These are phyloP conservation scores for Bergia sp. DNA, from an alignment of 92 coral and sea anemone species.

Conservation along the genomic window DNA sequence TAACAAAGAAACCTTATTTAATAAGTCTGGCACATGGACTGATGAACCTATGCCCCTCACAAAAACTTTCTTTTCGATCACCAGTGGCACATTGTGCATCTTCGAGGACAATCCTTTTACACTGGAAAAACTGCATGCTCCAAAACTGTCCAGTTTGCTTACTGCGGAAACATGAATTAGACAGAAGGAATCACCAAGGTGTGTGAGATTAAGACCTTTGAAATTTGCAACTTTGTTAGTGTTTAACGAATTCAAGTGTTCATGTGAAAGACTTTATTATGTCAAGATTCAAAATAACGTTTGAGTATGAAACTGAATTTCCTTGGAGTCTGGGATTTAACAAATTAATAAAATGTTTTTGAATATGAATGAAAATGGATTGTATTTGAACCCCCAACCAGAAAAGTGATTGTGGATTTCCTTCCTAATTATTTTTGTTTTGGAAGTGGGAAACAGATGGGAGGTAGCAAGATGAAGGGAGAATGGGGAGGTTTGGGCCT, in stretches of 20 bases:
- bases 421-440: too few species aligned
- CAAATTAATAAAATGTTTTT: too few species aligned
- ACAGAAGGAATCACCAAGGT: conserved; percentile 70
- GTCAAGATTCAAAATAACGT: too few species aligned
- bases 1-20: background rate
- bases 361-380: too few species aligned
- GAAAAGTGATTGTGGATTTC: too few species aligned
- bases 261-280: too few species aligned
- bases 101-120: conserved; percentile 95
- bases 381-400: too few species aligned
- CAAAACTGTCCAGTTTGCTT: conserved; percentile 97
- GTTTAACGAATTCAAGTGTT: background rate
- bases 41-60: too few species aligned
- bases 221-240: background rate
- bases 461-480: background rate
- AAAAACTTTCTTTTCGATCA: conserved; percentile 12
- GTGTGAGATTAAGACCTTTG: background rate
- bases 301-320: too few species aligned
- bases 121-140: conserved; percentile 97
- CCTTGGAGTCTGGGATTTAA: too few species aligned
- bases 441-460: too few species aligned
- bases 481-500: background rate
- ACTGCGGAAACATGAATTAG: conserved; percentile 96
- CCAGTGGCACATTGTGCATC: conserved; percentile 99
- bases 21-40: background rate